Conservation (phyloP, 2,888 invertebrate species). For the Chesias legatella region DNA sequence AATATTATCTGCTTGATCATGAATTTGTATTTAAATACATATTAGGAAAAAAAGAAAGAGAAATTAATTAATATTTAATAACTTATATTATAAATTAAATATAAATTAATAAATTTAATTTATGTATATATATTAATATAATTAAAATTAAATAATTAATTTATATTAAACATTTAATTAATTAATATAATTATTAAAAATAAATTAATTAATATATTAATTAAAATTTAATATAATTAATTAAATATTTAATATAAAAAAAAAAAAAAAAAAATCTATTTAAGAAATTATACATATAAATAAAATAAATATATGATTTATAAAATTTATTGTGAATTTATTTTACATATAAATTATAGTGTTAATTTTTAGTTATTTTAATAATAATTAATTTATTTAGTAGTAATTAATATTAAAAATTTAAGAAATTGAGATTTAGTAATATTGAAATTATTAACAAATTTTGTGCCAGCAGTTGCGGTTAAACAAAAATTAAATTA, state of each 20-base stretch:
- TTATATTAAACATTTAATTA: too few species aligned
- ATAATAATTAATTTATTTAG: constrained; percentile 45
- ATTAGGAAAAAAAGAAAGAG: too few species aligned
- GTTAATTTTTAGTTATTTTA: constrained; percentile 58
- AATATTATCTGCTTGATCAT: too few species aligned
- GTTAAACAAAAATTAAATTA: constrained; percentile 82
- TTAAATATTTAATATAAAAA: constrained; percentile 32
- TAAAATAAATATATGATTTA: constrained; percentile 76
- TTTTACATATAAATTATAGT: constrained; percentile 80
- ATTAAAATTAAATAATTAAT: too few species aligned
- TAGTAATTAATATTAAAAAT: constrained; percentile 78
- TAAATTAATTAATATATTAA: constrained; percentile 7
- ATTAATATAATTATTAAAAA: constrained; percentile 7
- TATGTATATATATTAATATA: constrained; percentile 12
- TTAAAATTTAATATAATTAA: constrained; percentile 15
- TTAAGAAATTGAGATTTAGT: constrained; percentile 82
- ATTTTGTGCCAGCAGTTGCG: constrained; percentile 87
- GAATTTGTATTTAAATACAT: too few species aligned
- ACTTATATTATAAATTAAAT: too few species aligned
- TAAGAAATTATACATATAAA: constrained; percentile 38
- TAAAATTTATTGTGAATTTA: constrained; percentile 70
- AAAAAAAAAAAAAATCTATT: constrained; percentile 60
- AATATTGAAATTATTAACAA: constrained; percentile 80
- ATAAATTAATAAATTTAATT: constrained; percentile 11
- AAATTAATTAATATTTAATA: too few species aligned